phyloP scores from a whole-genome alignment of 2,113 vertebrate genomes.

The Hydropotes inermis region DNA sequence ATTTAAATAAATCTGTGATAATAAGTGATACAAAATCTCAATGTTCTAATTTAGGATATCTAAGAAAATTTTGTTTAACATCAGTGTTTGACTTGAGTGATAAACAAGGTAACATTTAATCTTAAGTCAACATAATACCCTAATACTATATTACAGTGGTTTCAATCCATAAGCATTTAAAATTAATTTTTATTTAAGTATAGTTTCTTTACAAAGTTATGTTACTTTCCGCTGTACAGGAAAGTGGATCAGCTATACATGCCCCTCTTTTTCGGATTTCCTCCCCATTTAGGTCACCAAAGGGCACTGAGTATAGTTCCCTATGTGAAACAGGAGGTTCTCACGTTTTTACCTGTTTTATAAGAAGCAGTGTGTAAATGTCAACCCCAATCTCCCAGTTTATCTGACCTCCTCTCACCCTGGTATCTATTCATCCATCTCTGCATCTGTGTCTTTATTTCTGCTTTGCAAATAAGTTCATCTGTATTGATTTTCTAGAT shows the following conservation, averaged over 20 bases:
- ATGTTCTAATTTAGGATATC: background rate
- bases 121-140: background rate
- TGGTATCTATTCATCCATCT: background rate
- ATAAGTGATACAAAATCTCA: background rate
- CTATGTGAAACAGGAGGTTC: background rate
- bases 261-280: background rate
- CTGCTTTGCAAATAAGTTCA: background rate
- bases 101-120: background rate
- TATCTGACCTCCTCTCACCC: background rate
- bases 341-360: background rate
- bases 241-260: background rate
- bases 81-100: background rate
- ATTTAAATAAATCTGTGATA: background rate
- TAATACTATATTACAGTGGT: background rate
- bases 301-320: background rate
- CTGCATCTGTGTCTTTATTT: background rate
- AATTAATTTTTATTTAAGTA: background rate
- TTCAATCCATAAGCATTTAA: background rate
- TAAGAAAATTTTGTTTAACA: background rate
- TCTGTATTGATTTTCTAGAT: background rate
- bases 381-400: background rate
- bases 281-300: background rate
- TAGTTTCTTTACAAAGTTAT: background rate
- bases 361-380: background rate
- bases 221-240: background rate